Conservation (phyloP, 2,888 invertebrate genomes). For the Carterocephalus palaemon region DNA sequence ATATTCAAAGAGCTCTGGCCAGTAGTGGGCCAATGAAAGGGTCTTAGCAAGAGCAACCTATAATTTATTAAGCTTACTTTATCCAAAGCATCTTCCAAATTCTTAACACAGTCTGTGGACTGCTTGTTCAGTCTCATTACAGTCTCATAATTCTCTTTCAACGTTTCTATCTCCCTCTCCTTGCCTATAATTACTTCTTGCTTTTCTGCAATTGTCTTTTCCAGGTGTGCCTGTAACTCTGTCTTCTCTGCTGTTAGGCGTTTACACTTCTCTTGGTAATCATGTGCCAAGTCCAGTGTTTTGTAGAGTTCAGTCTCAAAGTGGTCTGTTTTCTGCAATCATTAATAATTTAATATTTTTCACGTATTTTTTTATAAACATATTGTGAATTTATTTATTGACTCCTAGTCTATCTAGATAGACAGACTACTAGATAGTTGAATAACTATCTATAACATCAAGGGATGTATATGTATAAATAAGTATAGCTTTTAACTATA, state of each 20-base stretch:
- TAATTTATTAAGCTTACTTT: too few species aligned
- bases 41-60: too few species aligned
- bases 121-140: constrained; percentile 76
- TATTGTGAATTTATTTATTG: too few species aligned
- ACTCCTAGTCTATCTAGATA: too few species aligned
- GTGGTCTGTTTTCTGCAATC: constrained; percentile 71
- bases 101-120: constrained; percentile 79
- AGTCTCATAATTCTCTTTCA: constrained; percentile 73
- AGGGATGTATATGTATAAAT: too few species aligned
- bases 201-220: constrained; percentile 45
- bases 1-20: too few species aligned
- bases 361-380: too few species aligned
- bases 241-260: constrained; percentile 72
- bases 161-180: constrained; percentile 59
- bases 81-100: constrained; percentile 76
- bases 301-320: constrained; percentile 86
- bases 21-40: too few species aligned
- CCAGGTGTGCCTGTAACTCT: constrained; percentile 55
- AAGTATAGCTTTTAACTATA: too few species aligned
- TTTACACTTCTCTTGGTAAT: constrained; percentile 82
- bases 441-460: too few species aligned
- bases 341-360: too few species aligned
- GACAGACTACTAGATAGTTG: too few species aligned
- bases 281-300: constrained; percentile 83
- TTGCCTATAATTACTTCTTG: constrained; percentile 48